These are phyloP conservation scores for Heliangelus exortis DNA, from an alignment of 2,797 vertebrate species.

Conservation along the genomic window DNA sequence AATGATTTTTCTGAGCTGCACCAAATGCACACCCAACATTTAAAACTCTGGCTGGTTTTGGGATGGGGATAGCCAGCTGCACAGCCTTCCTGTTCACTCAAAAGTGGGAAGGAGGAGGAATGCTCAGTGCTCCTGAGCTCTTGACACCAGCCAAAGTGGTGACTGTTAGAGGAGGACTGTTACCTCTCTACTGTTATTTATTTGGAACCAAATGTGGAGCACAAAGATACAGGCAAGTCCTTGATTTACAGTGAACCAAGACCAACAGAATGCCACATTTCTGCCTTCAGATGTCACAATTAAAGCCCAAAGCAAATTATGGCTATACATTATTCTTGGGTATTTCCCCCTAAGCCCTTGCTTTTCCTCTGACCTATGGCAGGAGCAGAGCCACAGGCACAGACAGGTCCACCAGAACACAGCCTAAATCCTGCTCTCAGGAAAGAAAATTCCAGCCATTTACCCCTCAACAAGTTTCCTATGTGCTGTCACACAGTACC, in stretches of 20 bases:
- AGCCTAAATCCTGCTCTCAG: not conserved
- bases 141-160: not conserved
- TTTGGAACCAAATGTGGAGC: not conserved
- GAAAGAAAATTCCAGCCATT: slow-evolving; percentile 25
- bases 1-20: not conserved
- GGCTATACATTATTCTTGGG: not conserved
- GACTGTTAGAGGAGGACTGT: not conserved
- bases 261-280: not conserved
- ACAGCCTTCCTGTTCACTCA: not conserved
- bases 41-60: not conserved
- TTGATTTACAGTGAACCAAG: not conserved
- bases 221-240: not conserved
- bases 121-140: not conserved
- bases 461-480: slow-evolving; percentile 30
- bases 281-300: not conserved
- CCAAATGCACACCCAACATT: not conserved
- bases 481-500: not conserved
- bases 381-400: not conserved
- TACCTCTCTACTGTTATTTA: not conserved
- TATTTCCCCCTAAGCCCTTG: not conserved
- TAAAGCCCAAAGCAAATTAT: not conserved
- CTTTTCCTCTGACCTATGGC: not conserved
- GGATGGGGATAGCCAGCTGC: not conserved
- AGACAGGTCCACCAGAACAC: not conserved
- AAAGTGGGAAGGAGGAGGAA: not conserved